Conservation (phyloP, 2,113 vertebrate species). For the Trichechus manatus region DNA sequence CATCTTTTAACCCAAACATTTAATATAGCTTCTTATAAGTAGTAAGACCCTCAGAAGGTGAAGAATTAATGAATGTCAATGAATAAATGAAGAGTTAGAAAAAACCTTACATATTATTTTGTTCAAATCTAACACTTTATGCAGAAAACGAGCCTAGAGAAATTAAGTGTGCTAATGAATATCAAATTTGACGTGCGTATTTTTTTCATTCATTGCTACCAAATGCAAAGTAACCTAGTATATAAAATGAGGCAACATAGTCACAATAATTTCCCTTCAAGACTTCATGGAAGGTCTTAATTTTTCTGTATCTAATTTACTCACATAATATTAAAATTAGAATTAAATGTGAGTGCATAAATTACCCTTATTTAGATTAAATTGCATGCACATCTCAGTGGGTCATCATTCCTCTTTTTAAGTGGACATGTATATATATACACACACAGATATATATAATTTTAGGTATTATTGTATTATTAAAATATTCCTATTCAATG, state of each 20-base stretch:
- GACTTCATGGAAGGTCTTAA: rapidly evolving
- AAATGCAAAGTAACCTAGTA: not conserved
- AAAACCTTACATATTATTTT: not conserved
- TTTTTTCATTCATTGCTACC: not conserved
- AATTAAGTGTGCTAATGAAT: not conserved
- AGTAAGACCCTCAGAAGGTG: not conserved
- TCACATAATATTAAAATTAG: not conserved
- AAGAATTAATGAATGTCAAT: not conserved
- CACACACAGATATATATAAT: not conserved
- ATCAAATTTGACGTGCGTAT: not conserved
- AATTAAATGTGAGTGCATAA: not conserved
- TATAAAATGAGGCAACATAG: not conserved
- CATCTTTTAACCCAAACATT: not conserved
- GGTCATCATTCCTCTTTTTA: not conserved
- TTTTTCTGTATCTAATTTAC: not conserved
- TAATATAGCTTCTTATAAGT: not conserved
- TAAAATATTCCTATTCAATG: not conserved
- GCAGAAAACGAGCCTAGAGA: not conserved
- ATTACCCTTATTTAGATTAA: not conserved
- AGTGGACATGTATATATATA: not conserved
- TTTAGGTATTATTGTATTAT: not conserved
- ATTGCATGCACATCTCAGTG: not conserved
- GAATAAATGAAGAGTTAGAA: not conserved
- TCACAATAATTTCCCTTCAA: not conserved
- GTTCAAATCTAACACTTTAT: not conserved